Percentiles rank a stretch among this genome's conserved stretches.
Conservation (phyloP, 2,797 vertebrate genomes). For the Thamnophis elegans region DNA sequence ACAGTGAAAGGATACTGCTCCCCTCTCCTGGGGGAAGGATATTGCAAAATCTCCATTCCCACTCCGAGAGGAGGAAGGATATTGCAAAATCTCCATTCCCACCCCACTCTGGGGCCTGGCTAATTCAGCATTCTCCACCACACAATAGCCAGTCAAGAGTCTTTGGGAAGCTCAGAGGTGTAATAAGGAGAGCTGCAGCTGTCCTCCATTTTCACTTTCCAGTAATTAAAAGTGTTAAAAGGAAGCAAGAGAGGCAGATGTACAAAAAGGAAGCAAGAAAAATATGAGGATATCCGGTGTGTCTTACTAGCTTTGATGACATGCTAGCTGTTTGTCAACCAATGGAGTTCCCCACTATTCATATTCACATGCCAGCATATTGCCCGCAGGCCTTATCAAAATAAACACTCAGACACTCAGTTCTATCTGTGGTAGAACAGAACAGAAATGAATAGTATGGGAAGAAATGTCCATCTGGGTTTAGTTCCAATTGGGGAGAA, state of each 20-base stretch:
- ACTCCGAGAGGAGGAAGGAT: too few relatives aligned
- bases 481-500: too few relatives aligned
- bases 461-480: too few relatives aligned
- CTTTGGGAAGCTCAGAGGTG: not conserved
- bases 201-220: not conserved
- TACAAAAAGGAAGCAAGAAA: slow-evolving; percentile 9
- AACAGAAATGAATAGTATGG: not conserved
- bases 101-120: too few relatives aligned
- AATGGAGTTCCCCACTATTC: not conserved
- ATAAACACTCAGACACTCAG: not conserved
- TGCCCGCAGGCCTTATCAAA: not conserved
- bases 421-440: not conserved
- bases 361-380: not conserved
- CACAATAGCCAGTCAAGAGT: not conserved
- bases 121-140: not conserved
- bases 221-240: not conserved
- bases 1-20: too few relatives aligned
- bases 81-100: too few relatives aligned
- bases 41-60: too few relatives aligned
- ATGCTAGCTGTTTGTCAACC: not conserved
- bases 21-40: too few relatives aligned
- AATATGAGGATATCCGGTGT: not conserved
- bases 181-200: not conserved
- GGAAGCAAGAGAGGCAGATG: not conserved
- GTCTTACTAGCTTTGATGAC: not conserved